These are phyloP conservation scores for Teleogryllus oceanicus DNA, from an alignment of 2,888 invertebrate genomes.

Conservation along the genomic window DNA sequence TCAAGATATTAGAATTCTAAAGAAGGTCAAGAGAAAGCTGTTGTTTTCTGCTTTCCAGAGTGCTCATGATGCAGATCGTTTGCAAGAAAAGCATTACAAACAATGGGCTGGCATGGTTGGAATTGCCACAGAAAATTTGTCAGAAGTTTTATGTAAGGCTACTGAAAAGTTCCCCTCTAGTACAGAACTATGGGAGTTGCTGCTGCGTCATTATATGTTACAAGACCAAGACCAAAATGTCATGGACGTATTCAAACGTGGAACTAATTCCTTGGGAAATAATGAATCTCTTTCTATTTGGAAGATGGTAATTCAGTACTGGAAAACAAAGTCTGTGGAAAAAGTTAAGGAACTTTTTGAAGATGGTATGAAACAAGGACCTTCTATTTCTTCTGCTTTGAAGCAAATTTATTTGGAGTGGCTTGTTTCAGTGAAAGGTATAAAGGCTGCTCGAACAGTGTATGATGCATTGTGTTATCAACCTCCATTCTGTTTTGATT, in stretches of 20 bases:
- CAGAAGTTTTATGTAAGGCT: neutral
- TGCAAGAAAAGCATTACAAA: neutral
- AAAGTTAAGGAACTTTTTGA: neutral
- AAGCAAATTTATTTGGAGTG: neutral
- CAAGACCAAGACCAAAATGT: neutral
- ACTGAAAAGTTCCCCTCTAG: neutral
- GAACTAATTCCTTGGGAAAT: neutral
- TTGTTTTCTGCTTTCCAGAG: neutral
- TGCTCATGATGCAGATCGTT: neutral
- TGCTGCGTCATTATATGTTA: neutral
- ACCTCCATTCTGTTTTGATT: slow-evolving; percentile 58
- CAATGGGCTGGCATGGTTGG: neutral
- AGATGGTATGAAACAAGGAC: neutral
- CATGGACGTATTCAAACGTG: neutral
- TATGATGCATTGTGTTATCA: slow-evolving; percentile 59
- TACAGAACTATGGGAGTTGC: neutral
- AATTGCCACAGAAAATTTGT: neutral
- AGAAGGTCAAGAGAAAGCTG: neutral
- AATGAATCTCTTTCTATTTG: neutral
- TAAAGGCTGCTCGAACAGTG: slow-evolving; percentile 58
- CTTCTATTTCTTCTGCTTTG: neutral
- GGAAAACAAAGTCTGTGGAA: neutral
- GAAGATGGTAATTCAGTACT: neutral
- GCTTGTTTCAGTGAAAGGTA: slow-evolving; percentile 35
- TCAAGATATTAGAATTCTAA: neutral